Evolutionary conservation across 1,140 invertebrate genomes (phyloP).

Genomic region (Saccostrea cuccullata): DNA sequence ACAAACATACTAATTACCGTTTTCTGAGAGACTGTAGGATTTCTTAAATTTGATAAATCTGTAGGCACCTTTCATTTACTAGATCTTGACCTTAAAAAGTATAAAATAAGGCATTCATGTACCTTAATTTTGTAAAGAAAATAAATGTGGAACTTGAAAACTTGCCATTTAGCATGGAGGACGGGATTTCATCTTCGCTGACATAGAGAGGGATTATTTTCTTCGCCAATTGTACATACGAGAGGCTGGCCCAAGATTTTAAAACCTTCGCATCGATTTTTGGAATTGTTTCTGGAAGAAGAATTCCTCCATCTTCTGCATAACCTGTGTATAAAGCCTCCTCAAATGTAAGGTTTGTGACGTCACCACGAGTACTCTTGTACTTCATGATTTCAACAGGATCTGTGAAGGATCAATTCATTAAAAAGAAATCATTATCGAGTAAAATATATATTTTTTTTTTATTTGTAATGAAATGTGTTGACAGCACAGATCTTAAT

Average conservation of each 20-base stretch:
- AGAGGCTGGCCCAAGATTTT: conserved; percentile 73
- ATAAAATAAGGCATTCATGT: background rate
- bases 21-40: too few species aligned
- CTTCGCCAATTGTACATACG: conserved; percentile 77
- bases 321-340: conserved; percentile 78
- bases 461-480: too few species aligned
- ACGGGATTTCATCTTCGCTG: conserved; percentile 77
- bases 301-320: conserved; percentile 79
- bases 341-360: conserved; percentile 74
- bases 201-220: conserved; percentile 77
- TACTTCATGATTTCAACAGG: conserved; percentile 76
- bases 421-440: too few species aligned
- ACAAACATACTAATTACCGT: too few species aligned
- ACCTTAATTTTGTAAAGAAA: background rate
- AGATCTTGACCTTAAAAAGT: too few species aligned
- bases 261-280: conserved; percentile 68
- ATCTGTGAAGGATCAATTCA: background rate
- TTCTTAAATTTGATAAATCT: too few species aligned
- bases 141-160: background rate
- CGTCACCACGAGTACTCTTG: conserved; percentile 76
- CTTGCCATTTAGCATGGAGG: conserved; percentile 73
- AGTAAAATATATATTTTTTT: too few species aligned
- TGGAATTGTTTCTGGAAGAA: conserved; percentile 78
- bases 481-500: too few species aligned
- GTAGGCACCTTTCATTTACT: too few species aligned